These are phyloP conservation scores for Norana najaformis DNA, from an alignment of 2,888 invertebrate genomes.

Conservation along the genomic window DNA sequence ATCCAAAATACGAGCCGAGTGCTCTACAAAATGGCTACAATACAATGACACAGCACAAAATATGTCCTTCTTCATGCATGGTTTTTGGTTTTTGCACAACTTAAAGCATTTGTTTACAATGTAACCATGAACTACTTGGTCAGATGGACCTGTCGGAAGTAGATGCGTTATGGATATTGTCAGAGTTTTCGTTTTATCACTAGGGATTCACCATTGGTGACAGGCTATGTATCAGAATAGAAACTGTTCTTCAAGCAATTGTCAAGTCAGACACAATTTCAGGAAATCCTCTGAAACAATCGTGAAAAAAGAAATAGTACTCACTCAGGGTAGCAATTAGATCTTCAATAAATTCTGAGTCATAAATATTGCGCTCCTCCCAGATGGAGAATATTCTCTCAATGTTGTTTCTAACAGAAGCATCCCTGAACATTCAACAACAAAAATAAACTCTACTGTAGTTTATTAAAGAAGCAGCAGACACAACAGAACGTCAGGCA, in stretches of 20 bases:
- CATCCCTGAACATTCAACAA: constrained; percentile 71
- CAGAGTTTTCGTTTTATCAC: neutral
- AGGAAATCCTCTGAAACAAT: neutral
- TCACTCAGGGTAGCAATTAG: constrained; percentile 74
- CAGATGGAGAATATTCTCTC: constrained; percentile 90
- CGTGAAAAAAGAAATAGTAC: constrained; percentile 22
- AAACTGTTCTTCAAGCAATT: neutral
- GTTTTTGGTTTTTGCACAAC: too few species aligned
- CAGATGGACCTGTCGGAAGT: too few species aligned
- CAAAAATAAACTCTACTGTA: neutral
- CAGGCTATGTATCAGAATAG: neutral
- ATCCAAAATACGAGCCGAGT: too few species aligned
- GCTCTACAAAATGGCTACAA: too few species aligned
- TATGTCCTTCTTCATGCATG: too few species aligned
- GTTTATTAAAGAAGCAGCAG: neutral
- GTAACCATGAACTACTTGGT: too few species aligned
- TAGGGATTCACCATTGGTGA: neutral
- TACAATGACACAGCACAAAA: too few species aligned
- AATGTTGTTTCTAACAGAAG: constrained; percentile 83
- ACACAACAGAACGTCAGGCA: neutral
- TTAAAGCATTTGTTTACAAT: too few species aligned
- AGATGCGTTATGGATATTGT: neutral
- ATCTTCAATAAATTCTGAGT: constrained; percentile 85
- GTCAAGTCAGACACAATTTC: neutral
- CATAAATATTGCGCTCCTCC: constrained; percentile 89